Evolutionary conservation across 1,140 invertebrate species (phyloP).

Genomic region (Brachionus manjavacas): DNA sequence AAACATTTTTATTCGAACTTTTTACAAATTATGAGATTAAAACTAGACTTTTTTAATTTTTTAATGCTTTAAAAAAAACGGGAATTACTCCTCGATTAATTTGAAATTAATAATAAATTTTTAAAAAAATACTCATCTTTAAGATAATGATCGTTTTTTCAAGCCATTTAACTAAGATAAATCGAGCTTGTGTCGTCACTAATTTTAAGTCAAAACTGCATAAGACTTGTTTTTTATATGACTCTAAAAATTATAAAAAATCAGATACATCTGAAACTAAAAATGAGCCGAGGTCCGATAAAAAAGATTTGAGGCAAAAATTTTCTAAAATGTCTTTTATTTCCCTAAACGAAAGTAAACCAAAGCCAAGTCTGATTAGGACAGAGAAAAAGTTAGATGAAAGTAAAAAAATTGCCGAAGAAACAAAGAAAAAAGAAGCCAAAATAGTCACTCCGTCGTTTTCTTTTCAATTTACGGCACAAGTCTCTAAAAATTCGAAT

Average conservation of each 20-base stretch:
- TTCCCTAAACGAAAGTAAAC: not conserved
- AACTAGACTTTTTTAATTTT: not conserved
- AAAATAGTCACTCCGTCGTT: not conserved
- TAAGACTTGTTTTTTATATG: not conserved
- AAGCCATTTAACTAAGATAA: not conserved
- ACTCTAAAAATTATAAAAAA: not conserved
- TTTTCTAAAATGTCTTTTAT: not conserved
- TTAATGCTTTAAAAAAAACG: not conserved
- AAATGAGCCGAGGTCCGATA: not conserved
- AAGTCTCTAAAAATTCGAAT: not conserved
- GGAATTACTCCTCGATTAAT: not conserved
- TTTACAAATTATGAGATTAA: constrained; percentile 8
- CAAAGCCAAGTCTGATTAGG: not conserved
- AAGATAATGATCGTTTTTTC: not conserved
- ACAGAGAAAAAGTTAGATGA: not conserved
- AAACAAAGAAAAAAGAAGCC: not conserved
- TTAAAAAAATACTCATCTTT: not conserved
- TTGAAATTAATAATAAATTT: not conserved
- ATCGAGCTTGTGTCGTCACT: not conserved
- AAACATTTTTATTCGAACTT: not conserved
- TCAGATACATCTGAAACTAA: not conserved
- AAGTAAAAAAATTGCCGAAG: not conserved
- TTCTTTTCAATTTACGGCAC: not conserved
- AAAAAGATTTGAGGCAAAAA: not conserved
- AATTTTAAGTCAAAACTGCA: not conserved